Base-by-base conservation (phyloP, 2,888 invertebrate species). In the Capitulum mitella region DNA sequence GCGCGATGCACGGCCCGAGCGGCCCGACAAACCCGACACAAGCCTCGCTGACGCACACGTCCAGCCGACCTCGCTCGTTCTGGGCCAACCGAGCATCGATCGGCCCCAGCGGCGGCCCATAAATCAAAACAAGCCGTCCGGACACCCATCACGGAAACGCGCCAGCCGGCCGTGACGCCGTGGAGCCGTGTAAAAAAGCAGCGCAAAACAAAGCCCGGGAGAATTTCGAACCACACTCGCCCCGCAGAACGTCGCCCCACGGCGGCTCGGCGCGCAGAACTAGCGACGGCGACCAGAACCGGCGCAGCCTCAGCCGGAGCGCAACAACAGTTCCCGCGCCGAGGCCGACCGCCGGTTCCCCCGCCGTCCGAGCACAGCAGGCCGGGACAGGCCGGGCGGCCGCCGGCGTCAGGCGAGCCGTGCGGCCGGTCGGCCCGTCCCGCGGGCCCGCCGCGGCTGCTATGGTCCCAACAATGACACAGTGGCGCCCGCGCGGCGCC, bases 121-220 rank as follows among this genome's bases (percentile, higher is more conserved):
- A 64, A 64, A 64, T 51, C 16, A 64, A 19, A 29, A 64, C 64
- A 64, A 64, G 64, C 19, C 64, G 19, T 10, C 3, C 34, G 58
- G 34, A 64, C 64, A 16, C 64, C 64, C 34, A 64, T 34, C 19
- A 58, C 58, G 19, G 34, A 64, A 6, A 32, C 19, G 34, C 2
- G 19, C 64, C 48, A 26, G 2, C 19, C 64, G 34, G 19, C 29
- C 64, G 64, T n/a, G n/a, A n/a, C n/a, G n/a, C n/a, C n/a, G n/a
- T n/a, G n/a, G n/a, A n/a, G 64, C 64, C 32, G 64, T 64, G 64
- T 34, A 34, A 64, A 64, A 32, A 29, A 58, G 58, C n/a, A 29
- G n/a, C 29, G n/a, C n/a, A 58, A 58, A 58, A 29, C n/a, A n/a
- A n/a, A 58, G 51, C 51, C 22, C n/a, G 29, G n/a, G 29, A 12